Base-by-base conservation (phyloP, 1,140 invertebrate genomes). In the Idris sp. region DNA sequence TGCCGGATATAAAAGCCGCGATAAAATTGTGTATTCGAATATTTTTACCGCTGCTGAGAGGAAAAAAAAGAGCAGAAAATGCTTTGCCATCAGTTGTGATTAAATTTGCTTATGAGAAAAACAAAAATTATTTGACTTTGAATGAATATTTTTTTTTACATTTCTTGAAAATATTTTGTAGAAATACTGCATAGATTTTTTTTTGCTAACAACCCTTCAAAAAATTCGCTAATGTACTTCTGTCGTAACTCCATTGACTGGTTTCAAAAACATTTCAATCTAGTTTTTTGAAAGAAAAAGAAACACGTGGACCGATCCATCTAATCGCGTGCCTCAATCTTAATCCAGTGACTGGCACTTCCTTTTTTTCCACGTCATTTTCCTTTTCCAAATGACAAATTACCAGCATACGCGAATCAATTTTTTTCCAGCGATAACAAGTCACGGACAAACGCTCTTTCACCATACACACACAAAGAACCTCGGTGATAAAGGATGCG, bases 251-350 rank as follows among this genome's bases (percentile, higher is more conserved):
- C 74, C 71, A 83, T 82, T 84, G 76, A 84, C 59, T 68, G 48
- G 75, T 67, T 33, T 56, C 73, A n/a, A n/a, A n/a, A 81, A 86
- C 81, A 77, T 84, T 87, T 86, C 84, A 86, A 85, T 87, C 78
- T 74, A 78, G 77, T 78, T 81, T 72, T 81, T 84, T 82, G 76
- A 81, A 61, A 75, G 75, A 77, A 48, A 28, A 44, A 74, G 64
- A 81, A 85, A 84, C 81, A 81, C 80, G n/a, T 83, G 79, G 61
- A 40, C 72, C 83, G 82, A 86, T 86, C 84, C 80, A 84, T 85
- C 83, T 83, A 82, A 81, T 81, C 75, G 56, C 51, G 30, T 56
- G 68, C 44, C 54, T 71, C 48, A 64, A 58, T 74, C 59, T 74
- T 73, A 68, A 78, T 76, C 48, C 28, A 28, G 13, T 84, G 82